A percentile compares a stretch with the other conserved stretches of the same genome.
phyloP scores from a whole-genome alignment of 37 sponge, comb jelly and placozoan species.

The Halichondria panicea region DNA sequence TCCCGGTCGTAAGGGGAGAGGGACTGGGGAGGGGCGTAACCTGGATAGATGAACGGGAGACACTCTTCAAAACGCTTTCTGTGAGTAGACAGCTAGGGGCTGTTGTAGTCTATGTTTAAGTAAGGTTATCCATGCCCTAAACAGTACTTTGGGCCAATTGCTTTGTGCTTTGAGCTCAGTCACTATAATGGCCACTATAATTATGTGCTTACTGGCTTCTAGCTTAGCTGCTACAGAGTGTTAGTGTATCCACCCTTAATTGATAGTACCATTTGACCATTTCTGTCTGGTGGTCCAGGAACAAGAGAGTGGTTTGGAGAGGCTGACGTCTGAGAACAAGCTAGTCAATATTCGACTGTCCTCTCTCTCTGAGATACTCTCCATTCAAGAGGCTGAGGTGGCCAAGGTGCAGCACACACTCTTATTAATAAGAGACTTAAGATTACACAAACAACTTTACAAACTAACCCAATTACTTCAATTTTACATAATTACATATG shows the following conservation, averaged over 20 bases:
- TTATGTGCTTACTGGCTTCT: not conserved
- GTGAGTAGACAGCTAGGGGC: not conserved
- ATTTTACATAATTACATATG: too few species aligned
- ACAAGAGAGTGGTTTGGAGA: slow-evolving; percentile 7
- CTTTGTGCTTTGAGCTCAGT: not conserved
- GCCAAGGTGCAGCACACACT: slow-evolving; percentile 49
- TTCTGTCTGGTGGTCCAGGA: too few species aligned
- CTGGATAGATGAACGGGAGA: slow-evolving; percentile 49
- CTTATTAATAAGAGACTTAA: too few species aligned
- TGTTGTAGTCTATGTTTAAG: not conserved
- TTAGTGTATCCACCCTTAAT: not conserved
- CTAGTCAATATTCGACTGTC: slow-evolving; percentile 36
- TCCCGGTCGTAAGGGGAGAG: not conserved
- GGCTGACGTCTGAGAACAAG: slow-evolving; percentile 9
- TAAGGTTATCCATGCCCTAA: not conserved
- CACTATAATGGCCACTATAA: too few species aligned
- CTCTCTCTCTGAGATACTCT: slow-evolving; percentile 48
- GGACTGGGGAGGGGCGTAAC: slow-evolving; percentile 3
- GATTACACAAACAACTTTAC: too few species aligned
- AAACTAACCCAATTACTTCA: too few species aligned
- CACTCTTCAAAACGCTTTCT: not conserved
- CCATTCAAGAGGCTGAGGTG: slow-evolving; percentile 39
- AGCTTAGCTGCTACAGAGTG: not conserved
- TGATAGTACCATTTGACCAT: not conserved
- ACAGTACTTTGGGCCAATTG: not conserved